Percentiles rank a stretch among this genome's conserved stretches.
Conservation (phyloP, 2,797 vertebrate species). For the Podarcis siculus region DNA sequence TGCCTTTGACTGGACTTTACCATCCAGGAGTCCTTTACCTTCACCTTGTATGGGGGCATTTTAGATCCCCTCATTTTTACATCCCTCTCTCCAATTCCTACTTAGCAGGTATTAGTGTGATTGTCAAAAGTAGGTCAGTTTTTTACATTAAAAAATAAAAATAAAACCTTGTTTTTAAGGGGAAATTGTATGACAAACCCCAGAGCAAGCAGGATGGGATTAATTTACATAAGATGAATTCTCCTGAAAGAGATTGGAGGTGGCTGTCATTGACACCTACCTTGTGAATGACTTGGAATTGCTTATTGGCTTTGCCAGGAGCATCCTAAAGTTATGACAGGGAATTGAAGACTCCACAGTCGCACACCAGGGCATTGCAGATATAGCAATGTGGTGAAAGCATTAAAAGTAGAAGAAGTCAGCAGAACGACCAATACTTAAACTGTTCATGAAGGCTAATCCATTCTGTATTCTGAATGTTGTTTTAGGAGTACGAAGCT, state of each 20-base stretch:
- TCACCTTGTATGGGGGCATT: background rate
- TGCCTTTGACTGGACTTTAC: too few relatives aligned
- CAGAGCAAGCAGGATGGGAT: background rate
- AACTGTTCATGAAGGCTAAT: conserved; percentile 32
- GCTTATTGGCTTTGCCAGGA: background rate
- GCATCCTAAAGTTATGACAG: background rate
- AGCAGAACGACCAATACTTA: conserved; percentile 5
- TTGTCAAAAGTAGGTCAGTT: background rate
- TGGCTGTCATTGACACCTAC: background rate
- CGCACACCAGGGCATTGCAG: background rate
- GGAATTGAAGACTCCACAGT: background rate
- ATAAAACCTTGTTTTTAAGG: background rate
- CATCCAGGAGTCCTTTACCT: too few relatives aligned
- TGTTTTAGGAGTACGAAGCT: background rate
- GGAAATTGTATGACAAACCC: background rate
- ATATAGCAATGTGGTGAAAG: background rate
- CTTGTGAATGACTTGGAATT: background rate
- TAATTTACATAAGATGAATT: background rate
- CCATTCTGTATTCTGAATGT: background rate
- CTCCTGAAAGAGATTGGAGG: background rate
- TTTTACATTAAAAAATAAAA: background rate
- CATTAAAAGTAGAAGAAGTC: background rate
- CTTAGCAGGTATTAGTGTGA: background rate
- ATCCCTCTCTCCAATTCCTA: background rate
- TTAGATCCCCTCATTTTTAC: background rate